Percentiles rank a stretch among this genome's conserved stretches.
Conservation (phyloP, 92 coral and sea anemone genomes). For the Epizoanthus rinbou region DNA sequence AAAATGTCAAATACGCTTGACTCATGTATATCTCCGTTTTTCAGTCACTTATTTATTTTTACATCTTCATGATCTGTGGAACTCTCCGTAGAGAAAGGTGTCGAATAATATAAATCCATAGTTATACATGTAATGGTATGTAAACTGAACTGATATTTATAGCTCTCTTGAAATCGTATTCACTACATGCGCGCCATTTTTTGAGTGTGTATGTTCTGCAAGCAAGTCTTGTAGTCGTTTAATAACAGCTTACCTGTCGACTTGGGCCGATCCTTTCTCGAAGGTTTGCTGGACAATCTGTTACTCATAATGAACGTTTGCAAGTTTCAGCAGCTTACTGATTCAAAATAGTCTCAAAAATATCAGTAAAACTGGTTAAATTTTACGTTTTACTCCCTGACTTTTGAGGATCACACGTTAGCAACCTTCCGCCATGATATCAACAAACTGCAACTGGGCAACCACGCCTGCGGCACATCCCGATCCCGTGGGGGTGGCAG, state of each 20-base stretch:
- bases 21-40: no score
- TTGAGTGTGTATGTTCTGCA: background rate
- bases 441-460: constrained; percentile 62
- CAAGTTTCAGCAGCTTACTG: background rate
- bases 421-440: constrained; percentile 92
- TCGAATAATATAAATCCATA: no score
- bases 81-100: no score
- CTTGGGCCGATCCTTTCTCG: constrained; percentile 90
- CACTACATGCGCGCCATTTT: background rate
- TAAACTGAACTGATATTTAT: no score
- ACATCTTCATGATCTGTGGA: no score
- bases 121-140: no score
- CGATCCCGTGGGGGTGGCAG: constrained; percentile 9
- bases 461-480: constrained; percentile 4
- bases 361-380: background rate
- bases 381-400: constrained; percentile 29
- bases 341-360: background rate
- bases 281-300: constrained; percentile 92
- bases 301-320: constrained; percentile 67
- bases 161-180: background rate
- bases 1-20: no score
- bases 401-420: constrained; percentile 22
- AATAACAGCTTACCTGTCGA: constrained; percentile 74
- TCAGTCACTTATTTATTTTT: no score
- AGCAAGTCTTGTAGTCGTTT: background rate